phyloP scores from a whole-genome alignment of 1,140 invertebrate genomes.

The Eumaeus atala region DNA sequence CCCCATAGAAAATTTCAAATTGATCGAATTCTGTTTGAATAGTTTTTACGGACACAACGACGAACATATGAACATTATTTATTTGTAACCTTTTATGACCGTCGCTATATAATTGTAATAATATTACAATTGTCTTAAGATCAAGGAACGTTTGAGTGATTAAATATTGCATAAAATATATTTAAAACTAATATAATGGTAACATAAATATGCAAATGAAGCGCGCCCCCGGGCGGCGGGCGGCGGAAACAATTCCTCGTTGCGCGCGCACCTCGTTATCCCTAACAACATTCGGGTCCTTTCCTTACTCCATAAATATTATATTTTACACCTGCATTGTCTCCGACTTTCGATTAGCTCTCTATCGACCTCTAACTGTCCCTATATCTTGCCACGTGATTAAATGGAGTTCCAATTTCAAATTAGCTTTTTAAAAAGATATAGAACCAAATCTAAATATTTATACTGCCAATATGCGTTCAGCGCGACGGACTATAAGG shows the following conservation, averaged over 20 bases:
- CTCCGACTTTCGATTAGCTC: constrained; percentile 21
- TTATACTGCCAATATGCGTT: not conserved
- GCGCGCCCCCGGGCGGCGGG: constrained; percentile 59
- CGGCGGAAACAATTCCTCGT: constrained; percentile 60
- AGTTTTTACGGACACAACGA: no score
- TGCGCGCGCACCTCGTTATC: constrained; percentile 67
- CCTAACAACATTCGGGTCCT: constrained; percentile 65
- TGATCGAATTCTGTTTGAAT: no score
- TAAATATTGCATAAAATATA: constrained; percentile 14
- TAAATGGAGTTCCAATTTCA: no score
- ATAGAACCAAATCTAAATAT: no score
- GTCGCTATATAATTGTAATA: not conserved
- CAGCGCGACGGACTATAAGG: not conserved
- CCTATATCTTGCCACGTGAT: not conserved
- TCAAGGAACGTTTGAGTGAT: not conserved
- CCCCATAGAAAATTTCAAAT: no score
- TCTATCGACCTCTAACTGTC: constrained; percentile 28
- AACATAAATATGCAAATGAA: constrained; percentile 66
- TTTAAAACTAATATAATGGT: constrained; percentile 40
- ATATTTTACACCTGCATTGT: constrained; percentile 69
- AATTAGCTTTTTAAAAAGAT: no score
- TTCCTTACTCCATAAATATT: constrained; percentile 70
- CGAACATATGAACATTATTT: not conserved
- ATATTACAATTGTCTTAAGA: not conserved
- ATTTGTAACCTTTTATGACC: not conserved